These are phyloP conservation scores for Acromyrmex echinatior DNA, from an alignment of 1,140 invertebrate species.

Conservation along the genomic window DNA sequence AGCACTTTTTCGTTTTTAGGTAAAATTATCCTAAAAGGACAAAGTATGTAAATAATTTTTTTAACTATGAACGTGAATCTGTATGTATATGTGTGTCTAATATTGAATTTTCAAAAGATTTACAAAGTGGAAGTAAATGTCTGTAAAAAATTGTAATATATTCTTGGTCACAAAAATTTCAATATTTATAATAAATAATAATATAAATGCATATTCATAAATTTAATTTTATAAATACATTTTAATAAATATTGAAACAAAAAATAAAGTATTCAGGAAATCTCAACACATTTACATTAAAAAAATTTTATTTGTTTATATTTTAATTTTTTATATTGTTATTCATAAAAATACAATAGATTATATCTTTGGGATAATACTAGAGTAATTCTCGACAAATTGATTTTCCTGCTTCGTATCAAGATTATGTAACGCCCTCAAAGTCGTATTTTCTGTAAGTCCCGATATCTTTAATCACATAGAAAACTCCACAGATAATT, in stretches of 20 bases:
- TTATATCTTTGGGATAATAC: neutral
- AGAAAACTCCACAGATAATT: conserved; percentile 18
- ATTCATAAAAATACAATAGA: neutral
- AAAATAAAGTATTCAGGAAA: neutral
- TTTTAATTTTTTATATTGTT: neutral
- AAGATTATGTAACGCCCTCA: neutral
- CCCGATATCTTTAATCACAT: conserved; percentile 27
- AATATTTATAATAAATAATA: conserved; percentile 33
- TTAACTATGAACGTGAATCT: neutral
- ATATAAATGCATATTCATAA: neutral
- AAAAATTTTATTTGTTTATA: conserved; percentile 13
- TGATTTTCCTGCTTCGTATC: neutral
- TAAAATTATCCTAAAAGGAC: neutral
- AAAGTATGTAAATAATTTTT: conserved; percentile 28
- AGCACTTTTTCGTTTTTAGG: neutral
- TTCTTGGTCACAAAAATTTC: conserved; percentile 2
- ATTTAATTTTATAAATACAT: neutral
- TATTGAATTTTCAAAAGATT: conserved; percentile 7
- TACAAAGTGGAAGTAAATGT: neutral
- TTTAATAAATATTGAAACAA: neutral
- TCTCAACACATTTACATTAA: neutral
- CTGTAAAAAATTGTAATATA: conserved; percentile 24
- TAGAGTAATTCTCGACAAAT: neutral
- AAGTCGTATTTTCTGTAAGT: neutral
- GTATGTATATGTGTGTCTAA: neutral